Percentiles rank a stretch among this genome's conserved stretches.
phyloP scores from a whole-genome alignment of 2,888 invertebrate genomes.

The Ligdia adustata region DNA sequence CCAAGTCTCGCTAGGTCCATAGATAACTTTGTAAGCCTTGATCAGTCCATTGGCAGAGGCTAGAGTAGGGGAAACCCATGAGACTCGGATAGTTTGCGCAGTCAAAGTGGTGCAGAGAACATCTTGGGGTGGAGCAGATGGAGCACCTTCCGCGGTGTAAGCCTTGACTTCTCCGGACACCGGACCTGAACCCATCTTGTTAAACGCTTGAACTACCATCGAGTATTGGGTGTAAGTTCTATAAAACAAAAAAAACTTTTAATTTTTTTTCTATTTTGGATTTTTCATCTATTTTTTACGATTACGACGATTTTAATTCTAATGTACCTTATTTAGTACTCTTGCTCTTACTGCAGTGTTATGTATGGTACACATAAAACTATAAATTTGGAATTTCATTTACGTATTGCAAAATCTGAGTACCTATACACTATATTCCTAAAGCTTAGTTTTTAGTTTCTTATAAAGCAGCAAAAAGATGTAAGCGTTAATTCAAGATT shows the following conservation, averaged over 20 bases:
- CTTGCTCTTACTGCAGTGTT: too few relatives aligned
- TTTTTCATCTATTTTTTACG: too few relatives aligned
- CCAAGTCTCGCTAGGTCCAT: constrained; percentile 96
- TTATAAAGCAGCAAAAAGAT: too few relatives aligned
- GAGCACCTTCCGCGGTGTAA: constrained; percentile 97
- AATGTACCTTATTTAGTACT: too few relatives aligned
- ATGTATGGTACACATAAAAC: too few relatives aligned
- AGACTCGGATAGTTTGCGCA: constrained; percentile 96
- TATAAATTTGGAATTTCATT: too few relatives aligned
- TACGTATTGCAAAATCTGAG: too few relatives aligned
- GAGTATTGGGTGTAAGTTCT: constrained; percentile 97
- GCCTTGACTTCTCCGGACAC: constrained; percentile 94
- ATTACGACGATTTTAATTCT: too few relatives aligned
- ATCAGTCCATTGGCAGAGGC: constrained; percentile 97
- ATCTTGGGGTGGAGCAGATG: constrained; percentile 95
- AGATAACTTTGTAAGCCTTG: constrained; percentile 97
- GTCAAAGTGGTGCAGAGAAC: constrained; percentile 96
- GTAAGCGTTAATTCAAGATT: too few relatives aligned
- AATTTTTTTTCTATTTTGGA: too few relatives aligned
- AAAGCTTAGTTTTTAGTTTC: too few relatives aligned
- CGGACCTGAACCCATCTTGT: constrained; percentile 96
- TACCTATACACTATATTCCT: too few relatives aligned
- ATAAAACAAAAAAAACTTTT: constrained; percentile 41
- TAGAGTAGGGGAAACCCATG: constrained; percentile 97
- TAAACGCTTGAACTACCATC: constrained; percentile 97